Evolutionary conservation across 2,113 vertebrate genomes (phyloP), one percentile per base, ranked within the genome.

Genomic region (Ceuthmochares aereus): DNA sequence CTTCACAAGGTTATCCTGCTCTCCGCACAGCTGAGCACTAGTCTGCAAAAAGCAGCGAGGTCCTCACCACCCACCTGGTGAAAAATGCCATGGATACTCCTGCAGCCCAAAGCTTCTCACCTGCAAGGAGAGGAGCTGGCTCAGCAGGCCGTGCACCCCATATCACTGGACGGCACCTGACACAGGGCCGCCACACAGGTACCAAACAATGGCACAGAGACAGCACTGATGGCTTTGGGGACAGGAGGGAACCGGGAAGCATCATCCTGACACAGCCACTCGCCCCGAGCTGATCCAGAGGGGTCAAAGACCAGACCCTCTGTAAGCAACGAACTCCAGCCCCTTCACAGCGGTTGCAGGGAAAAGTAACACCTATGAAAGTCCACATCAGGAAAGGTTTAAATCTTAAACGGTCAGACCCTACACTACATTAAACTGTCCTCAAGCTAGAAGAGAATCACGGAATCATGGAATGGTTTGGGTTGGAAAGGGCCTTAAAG

Each of bases 1-100:
- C 9, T 66, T 20, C 10, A 3, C 60, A 69, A 20, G 64, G 36
- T 32, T 14, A 3, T 1, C 37, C 4, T 0, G 4, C 14, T n/a
- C 45, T 56, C 40, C 7, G 14, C 51, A 5, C 0, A 0, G 67
- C 25, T 2, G 0, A 56, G 36, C 7, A 12, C 0, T 0, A 27
- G 21, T 0, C 52, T 4, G 2, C 18, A 21, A 15, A 32, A 32
- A 63, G 30, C 43, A 21, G 22, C 0, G 1, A 62, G 29, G 60
- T 26, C 30, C 43, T 16, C 47, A 9, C 34, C 83, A 19, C 19
- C 1, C 22, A 55, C 40, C 74, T 37, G 68, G 2, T 3, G 22
- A 7, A 60, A 42, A 70, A 60, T 0, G 4, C 34, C 56, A 36
- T 0, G 3, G 36, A 52, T 12, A 2, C 23, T 49, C 47, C 36